These are phyloP conservation scores for Drosophila pallidifrons DNA, from an alignment of 1,140 invertebrate genomes.

Conservation along the genomic window DNA sequence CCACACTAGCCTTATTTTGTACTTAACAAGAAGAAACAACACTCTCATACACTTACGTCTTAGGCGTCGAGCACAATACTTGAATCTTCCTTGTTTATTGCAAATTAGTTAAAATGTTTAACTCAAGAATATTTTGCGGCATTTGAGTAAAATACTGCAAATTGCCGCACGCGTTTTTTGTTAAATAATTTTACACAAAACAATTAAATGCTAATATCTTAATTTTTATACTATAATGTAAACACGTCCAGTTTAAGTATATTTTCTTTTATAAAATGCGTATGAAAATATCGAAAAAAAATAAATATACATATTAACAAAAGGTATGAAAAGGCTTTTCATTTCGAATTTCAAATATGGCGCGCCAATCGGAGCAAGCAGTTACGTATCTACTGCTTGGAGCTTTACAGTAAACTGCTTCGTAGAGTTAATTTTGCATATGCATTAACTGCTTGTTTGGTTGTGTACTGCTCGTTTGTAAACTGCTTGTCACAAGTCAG, in stretches of 20 bases:
- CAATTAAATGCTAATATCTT: slow-evolving; percentile 30
- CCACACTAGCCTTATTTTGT: slow-evolving; percentile 74
- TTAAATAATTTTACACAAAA: slow-evolving; percentile 68
- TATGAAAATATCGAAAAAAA: slow-evolving; percentile 60
- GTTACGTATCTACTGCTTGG: no score
- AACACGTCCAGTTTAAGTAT: slow-evolving; percentile 69
- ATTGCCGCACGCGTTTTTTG: slow-evolving; percentile 50
- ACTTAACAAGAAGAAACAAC: slow-evolving; percentile 62
- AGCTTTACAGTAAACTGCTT: background rate
- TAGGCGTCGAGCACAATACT: slow-evolving; percentile 73
- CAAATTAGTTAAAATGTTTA: slow-evolving; percentile 61
- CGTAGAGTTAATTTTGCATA: no score
- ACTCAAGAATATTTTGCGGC: slow-evolving; percentile 42
- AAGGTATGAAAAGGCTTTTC: background rate
- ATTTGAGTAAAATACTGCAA: slow-evolving; percentile 7
- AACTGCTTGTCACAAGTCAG: background rate
- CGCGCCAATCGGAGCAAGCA: background rate
- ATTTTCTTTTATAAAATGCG: slow-evolving; percentile 54
- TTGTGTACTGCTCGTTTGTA: background rate
- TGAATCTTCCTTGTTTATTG: slow-evolving; percentile 59
- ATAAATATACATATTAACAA: slow-evolving; percentile 62
- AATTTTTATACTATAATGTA: slow-evolving; percentile 61
- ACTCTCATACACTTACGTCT: slow-evolving; percentile 46
- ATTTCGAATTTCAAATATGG: background rate
- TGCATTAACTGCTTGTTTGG: no score